Evolutionary conservation across 2,888 invertebrate genomes (phyloP).

Genomic region (Caradrina clavipalpis): DNA sequence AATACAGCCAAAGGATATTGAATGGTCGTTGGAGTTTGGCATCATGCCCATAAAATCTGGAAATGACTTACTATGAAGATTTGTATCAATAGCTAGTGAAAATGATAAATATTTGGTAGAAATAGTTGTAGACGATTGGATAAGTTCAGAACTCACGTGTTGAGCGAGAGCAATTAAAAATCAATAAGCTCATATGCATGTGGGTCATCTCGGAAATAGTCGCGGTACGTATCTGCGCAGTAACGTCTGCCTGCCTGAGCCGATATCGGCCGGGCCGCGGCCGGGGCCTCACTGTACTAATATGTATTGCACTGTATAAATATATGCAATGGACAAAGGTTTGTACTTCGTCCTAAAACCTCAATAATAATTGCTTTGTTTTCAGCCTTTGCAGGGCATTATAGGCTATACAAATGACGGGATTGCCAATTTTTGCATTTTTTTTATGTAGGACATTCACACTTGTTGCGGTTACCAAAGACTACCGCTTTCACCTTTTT

Average conservation of each 20-base stretch:
- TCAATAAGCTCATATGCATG: slow-evolving; percentile 62
- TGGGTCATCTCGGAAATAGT: slow-evolving; percentile 63
- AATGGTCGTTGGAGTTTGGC: slow-evolving; percentile 55
- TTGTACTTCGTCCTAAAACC: slow-evolving; percentile 24
- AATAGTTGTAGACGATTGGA: slow-evolving; percentile 7
- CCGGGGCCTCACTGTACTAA: slow-evolving; percentile 26
- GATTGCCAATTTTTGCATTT: neutral
- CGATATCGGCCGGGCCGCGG: slow-evolving; percentile 51
- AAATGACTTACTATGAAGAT: slow-evolving; percentile 39
- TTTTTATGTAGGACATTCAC: neutral
- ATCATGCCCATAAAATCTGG: slow-evolving; percentile 39
- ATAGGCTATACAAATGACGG: neutral
- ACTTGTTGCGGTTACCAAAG: too few relatives aligned
- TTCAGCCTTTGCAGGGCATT: slow-evolving; percentile 5
- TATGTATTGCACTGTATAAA: slow-evolving; percentile 32
- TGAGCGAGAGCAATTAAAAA: slow-evolving; percentile 61
- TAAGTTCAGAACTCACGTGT: slow-evolving; percentile 19
- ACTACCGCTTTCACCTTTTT: neutral
- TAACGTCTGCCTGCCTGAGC: slow-evolving; percentile 52
- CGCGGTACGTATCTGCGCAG: slow-evolving; percentile 60
- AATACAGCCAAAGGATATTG: slow-evolving; percentile 51
- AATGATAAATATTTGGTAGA: slow-evolving; percentile 12
- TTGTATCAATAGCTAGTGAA: slow-evolving; percentile 30
- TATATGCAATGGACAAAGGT: slow-evolving; percentile 18
- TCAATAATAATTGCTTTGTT: slow-evolving; percentile 2